Percentiles rank a stretch among this genome's conserved stretches.
These are phyloP conservation scores for Gastrophysa polygoni DNA, from an alignment of 2,888 invertebrate genomes.

Conservation along the genomic window DNA sequence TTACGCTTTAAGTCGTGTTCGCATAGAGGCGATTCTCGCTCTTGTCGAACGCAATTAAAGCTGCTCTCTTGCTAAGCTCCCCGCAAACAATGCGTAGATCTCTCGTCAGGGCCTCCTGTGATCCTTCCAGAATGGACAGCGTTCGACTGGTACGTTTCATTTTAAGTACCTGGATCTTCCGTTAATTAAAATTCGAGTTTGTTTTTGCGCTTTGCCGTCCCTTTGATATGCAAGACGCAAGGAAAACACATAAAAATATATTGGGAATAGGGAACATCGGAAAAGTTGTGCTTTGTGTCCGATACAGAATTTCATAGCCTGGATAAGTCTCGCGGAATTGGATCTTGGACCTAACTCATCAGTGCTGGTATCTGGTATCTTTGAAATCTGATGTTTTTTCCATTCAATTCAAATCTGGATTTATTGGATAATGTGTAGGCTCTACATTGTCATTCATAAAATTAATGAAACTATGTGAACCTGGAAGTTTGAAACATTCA, in stretches of 20 bases:
- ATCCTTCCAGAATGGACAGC: constrained; percentile 52
- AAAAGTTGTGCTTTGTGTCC: background rate
- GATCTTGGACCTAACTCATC: background rate
- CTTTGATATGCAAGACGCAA: constrained; percentile 36
- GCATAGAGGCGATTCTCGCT: constrained; percentile 43
- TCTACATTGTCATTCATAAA: no score
- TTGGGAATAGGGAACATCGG: no score
- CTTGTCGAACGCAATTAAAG: constrained; percentile 52
- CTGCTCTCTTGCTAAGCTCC: constrained; percentile 55
- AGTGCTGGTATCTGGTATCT: no score
- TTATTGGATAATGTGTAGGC: no score
- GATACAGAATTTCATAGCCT: no score
- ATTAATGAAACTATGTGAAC: no score
- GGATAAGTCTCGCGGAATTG: background rate
- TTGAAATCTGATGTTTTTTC: no score
- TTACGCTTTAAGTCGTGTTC: constrained; percentile 22
- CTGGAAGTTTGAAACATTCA: no score
- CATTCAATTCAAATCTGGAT: no score
- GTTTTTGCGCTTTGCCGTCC: constrained; percentile 42
- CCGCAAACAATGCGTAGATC: constrained; percentile 55
- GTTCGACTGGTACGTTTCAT: constrained; percentile 47
- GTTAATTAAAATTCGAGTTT: constrained; percentile 55
- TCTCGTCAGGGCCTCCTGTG: constrained; percentile 49
- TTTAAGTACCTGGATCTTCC: constrained; percentile 56
- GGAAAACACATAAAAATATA: constrained; percentile 10